A percentile compares a stretch with the other conserved stretches of the same genome.
Evolutionary conservation across 2,888 invertebrate genomes (phyloP).

Genomic region (Operophtera brumata): DNA sequence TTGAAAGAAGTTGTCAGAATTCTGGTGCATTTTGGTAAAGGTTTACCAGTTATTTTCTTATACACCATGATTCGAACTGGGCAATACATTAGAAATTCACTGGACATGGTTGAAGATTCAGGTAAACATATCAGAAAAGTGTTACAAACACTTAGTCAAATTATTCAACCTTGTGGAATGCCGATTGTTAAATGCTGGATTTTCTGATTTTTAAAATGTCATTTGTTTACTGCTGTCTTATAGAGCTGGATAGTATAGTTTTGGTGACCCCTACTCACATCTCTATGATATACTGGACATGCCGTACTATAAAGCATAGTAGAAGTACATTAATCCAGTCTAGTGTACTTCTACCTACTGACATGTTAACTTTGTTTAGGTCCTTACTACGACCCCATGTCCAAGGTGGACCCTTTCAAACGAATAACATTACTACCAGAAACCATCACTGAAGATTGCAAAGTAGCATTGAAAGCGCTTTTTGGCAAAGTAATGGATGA

Average conservation of each 20-base stretch:
- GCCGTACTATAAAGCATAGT: too few species aligned
- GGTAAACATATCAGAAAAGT: constrained; percentile 47
- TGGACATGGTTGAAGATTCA: constrained; percentile 84
- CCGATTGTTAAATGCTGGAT: too few species aligned
- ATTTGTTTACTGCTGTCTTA: too few species aligned
- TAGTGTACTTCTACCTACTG: constrained; percentile 1
- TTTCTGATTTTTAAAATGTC: too few species aligned
- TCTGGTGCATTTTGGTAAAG: constrained; percentile 87
- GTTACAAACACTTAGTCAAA: constrained; percentile 5
- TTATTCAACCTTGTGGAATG: too few species aligned
- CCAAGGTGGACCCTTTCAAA: constrained; percentile 84
- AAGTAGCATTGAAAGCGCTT: constrained; percentile 82
- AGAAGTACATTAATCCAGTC: not conserved
- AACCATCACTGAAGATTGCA: constrained; percentile 83
- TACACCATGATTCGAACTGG: constrained; percentile 87
- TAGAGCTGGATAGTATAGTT: too few species aligned
- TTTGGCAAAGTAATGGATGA: constrained; percentile 85
- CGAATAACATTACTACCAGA: constrained; percentile 90
- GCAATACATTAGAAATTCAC: constrained; percentile 82
- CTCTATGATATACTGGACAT: too few species aligned
- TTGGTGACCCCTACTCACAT: too few species aligned
- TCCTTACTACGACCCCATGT: constrained; percentile 82
- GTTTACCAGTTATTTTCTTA: constrained; percentile 89
- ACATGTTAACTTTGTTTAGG: constrained; percentile 48
- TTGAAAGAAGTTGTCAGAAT: constrained; percentile 86